These are phyloP conservation scores for Serranus cabrilla DNA, from an alignment of 2,797 vertebrate species.

Conservation along the genomic window DNA sequence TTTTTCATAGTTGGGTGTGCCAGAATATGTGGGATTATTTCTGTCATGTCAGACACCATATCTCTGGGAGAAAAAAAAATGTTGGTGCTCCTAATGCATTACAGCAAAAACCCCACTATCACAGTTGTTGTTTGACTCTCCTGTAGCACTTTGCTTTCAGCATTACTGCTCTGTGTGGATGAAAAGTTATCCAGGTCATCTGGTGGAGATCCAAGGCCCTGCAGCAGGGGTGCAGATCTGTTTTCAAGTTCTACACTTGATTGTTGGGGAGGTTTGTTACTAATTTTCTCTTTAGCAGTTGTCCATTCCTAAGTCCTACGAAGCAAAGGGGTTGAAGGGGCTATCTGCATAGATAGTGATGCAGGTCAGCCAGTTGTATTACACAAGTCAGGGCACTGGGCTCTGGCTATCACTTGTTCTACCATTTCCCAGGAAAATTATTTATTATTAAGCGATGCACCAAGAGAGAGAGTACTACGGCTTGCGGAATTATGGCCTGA, in stretches of 20 bases:
- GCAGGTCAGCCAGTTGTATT: neutral
- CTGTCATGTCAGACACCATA: neutral
- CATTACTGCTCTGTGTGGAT: neutral
- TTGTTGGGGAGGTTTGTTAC: neutral
- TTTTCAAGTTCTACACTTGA: neutral
- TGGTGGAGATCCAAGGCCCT: neutral
- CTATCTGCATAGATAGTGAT: neutral
- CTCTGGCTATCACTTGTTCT: neutral
- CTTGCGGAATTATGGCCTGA: neutral
- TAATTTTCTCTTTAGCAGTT: neutral
- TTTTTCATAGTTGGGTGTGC: neutral
- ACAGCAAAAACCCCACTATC: neutral
- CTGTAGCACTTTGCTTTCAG: too few species aligned
- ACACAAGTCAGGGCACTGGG: neutral
- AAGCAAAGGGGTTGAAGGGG: neutral
- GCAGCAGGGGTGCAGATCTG: neutral
- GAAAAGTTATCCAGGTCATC: neutral
- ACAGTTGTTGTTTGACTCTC: neutral
- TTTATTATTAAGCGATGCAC: neutral
- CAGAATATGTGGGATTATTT: neutral
- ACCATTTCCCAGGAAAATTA: neutral
- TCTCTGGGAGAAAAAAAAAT: neutral
- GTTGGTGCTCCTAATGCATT: neutral
- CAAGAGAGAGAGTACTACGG: neutral
- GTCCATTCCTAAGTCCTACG: neutral